Conservation (phyloP, 2,797 vertebrate genomes). For the Apodemus agrarius region DNA sequence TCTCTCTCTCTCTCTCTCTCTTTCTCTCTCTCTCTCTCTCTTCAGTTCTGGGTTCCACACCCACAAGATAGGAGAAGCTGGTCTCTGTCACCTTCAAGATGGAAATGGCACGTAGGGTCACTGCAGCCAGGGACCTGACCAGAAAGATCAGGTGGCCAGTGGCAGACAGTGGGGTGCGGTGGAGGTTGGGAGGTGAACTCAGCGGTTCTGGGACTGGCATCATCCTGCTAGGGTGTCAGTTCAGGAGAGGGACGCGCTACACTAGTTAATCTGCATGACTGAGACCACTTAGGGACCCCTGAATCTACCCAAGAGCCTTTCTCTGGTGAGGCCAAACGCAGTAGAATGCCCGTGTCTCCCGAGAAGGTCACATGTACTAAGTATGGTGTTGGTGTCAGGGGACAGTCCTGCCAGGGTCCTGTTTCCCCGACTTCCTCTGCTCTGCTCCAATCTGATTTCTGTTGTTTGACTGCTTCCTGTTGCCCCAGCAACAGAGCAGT, state of each 20-base stretch:
- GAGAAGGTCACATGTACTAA: background rate
- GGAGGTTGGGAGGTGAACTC: no score
- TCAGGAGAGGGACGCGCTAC: background rate
- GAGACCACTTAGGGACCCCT: background rate
- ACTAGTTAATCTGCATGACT: background rate
- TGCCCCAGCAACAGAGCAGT: constrained; percentile 58
- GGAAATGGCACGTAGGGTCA: rapidly evolving
- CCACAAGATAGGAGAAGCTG: background rate
- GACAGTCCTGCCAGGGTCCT: background rate
- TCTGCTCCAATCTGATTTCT: constrained; percentile 35
- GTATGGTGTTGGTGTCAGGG: background rate
- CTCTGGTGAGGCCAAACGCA: background rate
- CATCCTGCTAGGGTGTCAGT: background rate
- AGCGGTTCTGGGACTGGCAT: background rate
- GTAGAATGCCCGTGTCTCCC: background rate
- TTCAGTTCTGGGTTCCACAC: background rate
- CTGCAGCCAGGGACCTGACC: background rate
- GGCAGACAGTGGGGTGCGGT: background rate
- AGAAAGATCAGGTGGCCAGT: background rate
- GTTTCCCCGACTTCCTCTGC: background rate
- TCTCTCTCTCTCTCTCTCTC: no score
- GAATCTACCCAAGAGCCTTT: background rate
- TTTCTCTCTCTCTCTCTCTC: background rate
- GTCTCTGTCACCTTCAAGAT: background rate
- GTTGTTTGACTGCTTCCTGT: constrained; percentile 38